Percentiles rank a stretch among this genome's conserved stretches.
Evolutionary conservation across 92 coral and sea anemone species (phyloP).

Genomic region (Actinernus sp.): DNA sequence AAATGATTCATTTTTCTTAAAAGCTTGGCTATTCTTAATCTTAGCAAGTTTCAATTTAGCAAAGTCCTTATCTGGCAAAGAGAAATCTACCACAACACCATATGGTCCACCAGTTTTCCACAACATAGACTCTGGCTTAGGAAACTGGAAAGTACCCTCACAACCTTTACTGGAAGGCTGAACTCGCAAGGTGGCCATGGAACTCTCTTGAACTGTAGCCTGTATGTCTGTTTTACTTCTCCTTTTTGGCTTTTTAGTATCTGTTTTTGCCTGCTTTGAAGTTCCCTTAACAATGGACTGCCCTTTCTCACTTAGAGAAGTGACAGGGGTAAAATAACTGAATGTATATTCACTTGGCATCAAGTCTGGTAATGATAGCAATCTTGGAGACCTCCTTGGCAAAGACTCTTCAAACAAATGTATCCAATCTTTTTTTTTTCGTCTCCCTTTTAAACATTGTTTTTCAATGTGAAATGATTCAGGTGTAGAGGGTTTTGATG

Average conservation of each 20-base stretch:
- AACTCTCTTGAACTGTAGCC: too few relatives aligned
- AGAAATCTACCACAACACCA: conserved; percentile 65
- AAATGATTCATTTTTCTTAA: too few relatives aligned
- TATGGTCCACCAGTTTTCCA: conserved; percentile 67
- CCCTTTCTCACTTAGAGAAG: too few relatives aligned
- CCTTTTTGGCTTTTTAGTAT: background rate
- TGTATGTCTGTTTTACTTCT: background rate
- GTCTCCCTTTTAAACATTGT: background rate
- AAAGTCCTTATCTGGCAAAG: conserved; percentile 86
- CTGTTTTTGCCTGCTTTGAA: conserved; percentile 10
- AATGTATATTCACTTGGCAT: too few relatives aligned
- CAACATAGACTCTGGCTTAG: conserved; percentile 52
- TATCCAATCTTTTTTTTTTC: conserved; percentile 53
- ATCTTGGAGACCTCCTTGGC: conserved; percentile 83
- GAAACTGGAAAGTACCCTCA: conserved; percentile 69
- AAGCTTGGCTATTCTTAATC: conserved; percentile 53
- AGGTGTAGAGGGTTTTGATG: too few relatives aligned
- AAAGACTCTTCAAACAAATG: conserved; percentile 82
- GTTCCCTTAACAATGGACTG: too few relatives aligned
- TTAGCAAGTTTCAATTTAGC: conserved; percentile 84
- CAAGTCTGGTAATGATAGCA: conserved; percentile 40
- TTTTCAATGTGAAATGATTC: too few relatives aligned
- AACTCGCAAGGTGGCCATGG: too few relatives aligned
- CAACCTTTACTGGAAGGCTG: too few relatives aligned
- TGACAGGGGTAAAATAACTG: too few relatives aligned